phyloP scores from a whole-genome alignment of 1,140 invertebrate genomes.

The Zaprionus camerounensis region DNA sequence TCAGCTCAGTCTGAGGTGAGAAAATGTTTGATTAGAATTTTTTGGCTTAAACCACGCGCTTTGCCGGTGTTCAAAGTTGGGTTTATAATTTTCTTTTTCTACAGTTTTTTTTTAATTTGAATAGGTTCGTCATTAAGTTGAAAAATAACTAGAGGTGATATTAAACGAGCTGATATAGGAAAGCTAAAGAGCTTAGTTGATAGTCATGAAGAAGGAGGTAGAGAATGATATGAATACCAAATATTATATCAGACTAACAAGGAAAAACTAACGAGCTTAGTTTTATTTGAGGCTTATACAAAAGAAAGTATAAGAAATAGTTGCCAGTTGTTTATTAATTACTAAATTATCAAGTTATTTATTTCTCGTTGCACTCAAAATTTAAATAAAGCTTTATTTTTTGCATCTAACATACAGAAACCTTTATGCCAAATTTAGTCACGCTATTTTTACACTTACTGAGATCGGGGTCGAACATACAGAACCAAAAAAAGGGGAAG shows the following conservation, averaged over 20 bases:
- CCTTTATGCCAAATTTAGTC: neutral
- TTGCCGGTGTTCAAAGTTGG: slow-evolving; percentile 31
- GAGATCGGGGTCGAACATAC: neutral
- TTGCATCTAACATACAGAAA: neutral
- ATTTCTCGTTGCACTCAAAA: neutral
- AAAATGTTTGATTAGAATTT: slow-evolving; percentile 82
- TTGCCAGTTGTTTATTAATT: no score
- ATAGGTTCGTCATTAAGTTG: neutral
- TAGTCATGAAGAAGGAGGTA: no score
- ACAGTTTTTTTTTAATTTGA: slow-evolving; percentile 7
- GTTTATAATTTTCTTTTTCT: slow-evolving; percentile 17
- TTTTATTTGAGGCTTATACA: no score
- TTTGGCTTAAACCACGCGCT: slow-evolving; percentile 35
- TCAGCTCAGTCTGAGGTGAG: slow-evolving; percentile 61
- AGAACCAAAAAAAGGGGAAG: no score
- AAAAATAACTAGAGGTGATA: neutral
- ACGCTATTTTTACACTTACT: neutral
- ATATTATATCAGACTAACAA: neutral
- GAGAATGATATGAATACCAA: no score
- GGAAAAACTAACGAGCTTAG: no score
- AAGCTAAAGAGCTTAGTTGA: neutral
- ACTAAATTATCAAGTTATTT: no score
- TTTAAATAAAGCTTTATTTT: neutral
- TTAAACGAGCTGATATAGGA: neutral
- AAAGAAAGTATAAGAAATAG: no score